These are phyloP conservation scores for Drosophila vallismaia DNA, from an alignment of 2,888 invertebrate genomes.

Conservation along the genomic window DNA sequence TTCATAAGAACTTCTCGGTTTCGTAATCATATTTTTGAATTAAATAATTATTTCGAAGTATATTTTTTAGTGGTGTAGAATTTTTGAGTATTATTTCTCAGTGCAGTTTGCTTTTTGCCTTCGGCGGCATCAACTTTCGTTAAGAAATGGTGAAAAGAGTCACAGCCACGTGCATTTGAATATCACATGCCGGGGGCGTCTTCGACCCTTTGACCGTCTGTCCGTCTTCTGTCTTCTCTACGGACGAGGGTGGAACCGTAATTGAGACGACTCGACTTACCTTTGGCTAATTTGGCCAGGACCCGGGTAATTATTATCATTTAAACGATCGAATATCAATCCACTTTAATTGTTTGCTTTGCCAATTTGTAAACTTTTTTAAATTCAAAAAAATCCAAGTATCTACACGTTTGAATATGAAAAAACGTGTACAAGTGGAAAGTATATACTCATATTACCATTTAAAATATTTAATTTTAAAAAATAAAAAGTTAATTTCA, in stretches of 20 bases:
- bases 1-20: neutral
- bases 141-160: slow-evolving; percentile 33
- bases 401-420: too few species aligned
- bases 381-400: too few species aligned
- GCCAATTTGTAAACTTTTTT: neutral
- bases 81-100: neutral
- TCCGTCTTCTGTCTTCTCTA: neutral
- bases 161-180: slow-evolving; percentile 50
- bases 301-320: slow-evolving; percentile 36
- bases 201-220: slow-evolving; percentile 20
- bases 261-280: slow-evolving; percentile 19
- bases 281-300: slow-evolving; percentile 28
- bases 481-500: neutral
- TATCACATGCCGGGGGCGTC: slow-evolving; percentile 20
- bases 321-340: slow-evolving; percentile 31
- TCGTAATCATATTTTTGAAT: neutral
- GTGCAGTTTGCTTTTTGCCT: slow-evolving; percentile 35
- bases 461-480: neutral
- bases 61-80: neutral
- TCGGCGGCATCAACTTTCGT: slow-evolving; percentile 56
- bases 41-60: neutral
- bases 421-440: too few species aligned
- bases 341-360: slow-evolving; percentile 18
- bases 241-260: slow-evolving; percentile 13
- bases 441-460: too few species aligned